A percentile compares a stretch with the other conserved stretches of the same genome.
phyloP scores from a whole-genome alignment of 1,140 invertebrate genomes.

The Heliconius hermathena region DNA sequence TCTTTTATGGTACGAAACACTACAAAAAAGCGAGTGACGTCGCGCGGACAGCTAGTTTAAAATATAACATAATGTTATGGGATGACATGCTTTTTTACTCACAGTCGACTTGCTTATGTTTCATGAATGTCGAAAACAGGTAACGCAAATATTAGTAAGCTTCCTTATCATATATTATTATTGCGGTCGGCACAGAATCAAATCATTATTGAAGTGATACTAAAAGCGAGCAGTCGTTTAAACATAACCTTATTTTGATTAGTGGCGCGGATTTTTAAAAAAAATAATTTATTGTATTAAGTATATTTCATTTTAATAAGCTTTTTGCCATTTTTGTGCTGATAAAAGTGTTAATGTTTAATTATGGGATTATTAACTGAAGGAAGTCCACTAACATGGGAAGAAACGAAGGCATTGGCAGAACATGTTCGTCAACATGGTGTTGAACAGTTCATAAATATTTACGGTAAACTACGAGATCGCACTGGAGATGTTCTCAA shows the following conservation, averaged over 20 bases:
- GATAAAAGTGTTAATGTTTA: not conserved
- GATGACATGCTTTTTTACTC: not conserved
- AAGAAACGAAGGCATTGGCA: constrained; percentile 95
- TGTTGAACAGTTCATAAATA: constrained; percentile 85
- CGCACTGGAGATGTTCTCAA: constrained; percentile 77
- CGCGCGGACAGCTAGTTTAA: too few species aligned
- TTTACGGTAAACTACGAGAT: constrained; percentile 9
- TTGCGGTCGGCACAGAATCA: not conserved
- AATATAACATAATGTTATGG: too few species aligned
- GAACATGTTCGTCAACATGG: constrained; percentile 96
- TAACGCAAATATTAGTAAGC: constrained; percentile 1
- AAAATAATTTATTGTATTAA: not conserved
- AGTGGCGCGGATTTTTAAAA: not conserved
- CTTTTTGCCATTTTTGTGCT: not conserved
- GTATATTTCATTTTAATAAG: not conserved
- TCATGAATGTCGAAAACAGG: constrained; percentile 2
- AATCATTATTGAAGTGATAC: constrained; percentile 7
- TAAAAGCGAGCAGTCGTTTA: not conserved
- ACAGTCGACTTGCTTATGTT: not conserved
- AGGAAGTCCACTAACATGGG: constrained; percentile 97
- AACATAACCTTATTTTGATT: not conserved
- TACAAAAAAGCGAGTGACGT: too few species aligned
- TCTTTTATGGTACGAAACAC: too few species aligned
- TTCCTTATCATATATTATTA: constrained; percentile 3
- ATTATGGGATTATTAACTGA: constrained; percentile 96